These are phyloP conservation scores for Sterrhoptilus dennistouni DNA, from an alignment of 2,113 vertebrate species.

Conservation along the genomic window DNA sequence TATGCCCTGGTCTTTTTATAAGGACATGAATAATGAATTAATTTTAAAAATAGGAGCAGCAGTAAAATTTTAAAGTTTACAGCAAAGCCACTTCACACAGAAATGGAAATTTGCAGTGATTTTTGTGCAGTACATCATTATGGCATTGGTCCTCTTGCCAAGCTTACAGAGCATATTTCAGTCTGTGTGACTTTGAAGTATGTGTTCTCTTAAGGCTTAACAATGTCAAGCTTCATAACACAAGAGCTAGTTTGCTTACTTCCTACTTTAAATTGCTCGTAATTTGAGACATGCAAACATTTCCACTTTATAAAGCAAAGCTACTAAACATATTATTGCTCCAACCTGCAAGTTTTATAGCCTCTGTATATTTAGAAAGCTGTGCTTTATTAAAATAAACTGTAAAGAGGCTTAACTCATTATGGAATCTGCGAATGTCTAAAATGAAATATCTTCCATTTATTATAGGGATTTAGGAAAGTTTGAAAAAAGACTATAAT, in stretches of 20 bases:
- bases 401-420: slow-evolving; percentile 79
- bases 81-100: not conserved
- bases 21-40: not conserved
- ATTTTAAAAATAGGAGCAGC: not conserved
- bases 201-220: slow-evolving; percentile 77
- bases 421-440: slow-evolving; percentile 70
- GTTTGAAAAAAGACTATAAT: not conserved
- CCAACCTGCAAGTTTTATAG: slow-evolving; percentile 80
- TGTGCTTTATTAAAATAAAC: slow-evolving; percentile 82
- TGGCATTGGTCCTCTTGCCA: not conserved
- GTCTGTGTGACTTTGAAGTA: slow-evolving; percentile 72
- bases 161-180: slow-evolving; percentile 64
- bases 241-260: slow-evolving; percentile 77
- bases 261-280: slow-evolving; percentile 80
- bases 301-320: slow-evolving; percentile 81
- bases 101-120: not conserved
- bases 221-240: slow-evolving; percentile 83
- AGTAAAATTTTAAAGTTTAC: not conserved
- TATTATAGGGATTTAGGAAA: slow-evolving; percentile 55
- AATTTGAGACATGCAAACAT: slow-evolving; percentile 84
- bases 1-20: not conserved
- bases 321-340: slow-evolving; percentile 81
- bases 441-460: slow-evolving; percentile 77
- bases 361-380: slow-evolving; percentile 74
- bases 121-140: slow-evolving; percentile 2